Percentiles rank a stretch among this genome's conserved stretches.
These are phyloP conservation scores for Meriones psammophilus DNA, from an alignment of 2,797 vertebrate genomes.

Conservation along the genomic window DNA sequence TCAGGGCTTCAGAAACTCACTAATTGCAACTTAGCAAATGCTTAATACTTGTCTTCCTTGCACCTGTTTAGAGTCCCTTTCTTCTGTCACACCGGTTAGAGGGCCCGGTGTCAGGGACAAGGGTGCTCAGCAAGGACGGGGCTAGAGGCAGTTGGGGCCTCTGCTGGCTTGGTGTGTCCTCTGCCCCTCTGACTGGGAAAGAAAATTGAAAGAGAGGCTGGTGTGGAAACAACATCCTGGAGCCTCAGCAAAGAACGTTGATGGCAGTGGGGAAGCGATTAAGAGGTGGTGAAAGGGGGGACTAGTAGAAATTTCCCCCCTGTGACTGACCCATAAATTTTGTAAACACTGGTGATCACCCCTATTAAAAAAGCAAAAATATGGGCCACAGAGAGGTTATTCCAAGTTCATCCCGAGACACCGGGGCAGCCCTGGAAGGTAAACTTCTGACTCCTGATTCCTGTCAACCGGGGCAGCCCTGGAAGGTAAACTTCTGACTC, in stretches of 20 bases:
- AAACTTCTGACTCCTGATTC: too few relatives aligned
- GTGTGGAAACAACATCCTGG: conserved; percentile 56
- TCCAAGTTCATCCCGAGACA: conserved; percentile 83
- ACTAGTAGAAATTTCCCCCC: conserved; percentile 77
- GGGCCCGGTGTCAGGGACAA: neutral
- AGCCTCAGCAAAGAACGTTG: conserved; percentile 46
- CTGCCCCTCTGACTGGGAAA: conserved; percentile 1
- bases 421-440: conserved; percentile 58
- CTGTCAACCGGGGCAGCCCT: conserved; percentile 39
- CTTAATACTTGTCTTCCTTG: neutral
- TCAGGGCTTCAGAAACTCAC: neutral
- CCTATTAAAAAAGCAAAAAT: conserved; percentile 84
- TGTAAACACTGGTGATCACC: conserved; percentile 80
- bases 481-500: conserved; percentile 79
- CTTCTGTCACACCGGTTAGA: neutral
- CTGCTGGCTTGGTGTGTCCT: neutral
- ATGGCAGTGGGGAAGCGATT: conserved; percentile 70
- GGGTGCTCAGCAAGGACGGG: neutral
- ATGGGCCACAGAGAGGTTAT: conserved; percentile 81
- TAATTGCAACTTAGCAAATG: neutral
- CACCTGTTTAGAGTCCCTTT: neutral
- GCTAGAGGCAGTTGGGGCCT: neutral
- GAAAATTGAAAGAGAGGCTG: conserved; percentile 41
- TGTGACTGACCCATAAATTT: conserved; percentile 84
- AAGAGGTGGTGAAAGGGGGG: conserved; percentile 79